phyloP scores from a whole-genome alignment of 2,113 vertebrate species.

The Pungitius pungitius region DNA sequence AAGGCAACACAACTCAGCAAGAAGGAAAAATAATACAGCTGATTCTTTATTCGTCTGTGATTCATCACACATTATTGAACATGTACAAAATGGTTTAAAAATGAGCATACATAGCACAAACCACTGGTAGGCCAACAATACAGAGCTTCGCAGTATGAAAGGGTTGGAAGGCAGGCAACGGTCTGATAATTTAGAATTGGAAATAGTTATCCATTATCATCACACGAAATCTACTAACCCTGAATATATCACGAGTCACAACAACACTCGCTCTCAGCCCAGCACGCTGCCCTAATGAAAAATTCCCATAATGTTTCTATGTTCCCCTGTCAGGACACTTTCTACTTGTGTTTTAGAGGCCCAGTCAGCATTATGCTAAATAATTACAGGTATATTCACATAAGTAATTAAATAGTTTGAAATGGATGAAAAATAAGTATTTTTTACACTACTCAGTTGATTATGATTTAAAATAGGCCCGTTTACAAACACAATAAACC shows the following conservation, averaged over 20 bases:
- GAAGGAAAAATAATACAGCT: constrained; percentile 83
- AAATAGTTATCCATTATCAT: constrained; percentile 69
- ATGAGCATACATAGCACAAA: constrained; percentile 81
- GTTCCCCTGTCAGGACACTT: constrained; percentile 21
- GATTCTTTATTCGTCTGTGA: constrained; percentile 85
- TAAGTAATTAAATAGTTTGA: constrained; percentile 47
- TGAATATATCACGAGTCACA: constrained; percentile 73
- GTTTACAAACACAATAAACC: constrained; percentile 62
- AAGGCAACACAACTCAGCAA: constrained; percentile 79
- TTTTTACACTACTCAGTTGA: constrained; percentile 34
- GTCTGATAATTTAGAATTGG: constrained; percentile 74
- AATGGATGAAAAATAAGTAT: constrained; percentile 59
- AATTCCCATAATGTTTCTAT: constrained; percentile 20
- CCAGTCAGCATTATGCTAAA: constrained; percentile 41
- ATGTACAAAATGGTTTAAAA: constrained; percentile 86
- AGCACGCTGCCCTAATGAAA: constrained; percentile 37
- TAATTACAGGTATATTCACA: constrained; percentile 62
- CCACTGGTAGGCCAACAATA: constrained; percentile 80
- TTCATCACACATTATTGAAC: constrained; percentile 82
- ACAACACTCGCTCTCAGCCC: constrained; percentile 64
- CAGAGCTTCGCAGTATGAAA: constrained; percentile 79
- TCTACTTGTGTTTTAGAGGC: constrained; percentile 43
- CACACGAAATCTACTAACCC: constrained; percentile 77
- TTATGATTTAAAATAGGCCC: constrained; percentile 64
- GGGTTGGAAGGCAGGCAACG: constrained; percentile 80